Base-by-base conservation (phyloP, 2,888 invertebrate genomes). In the Cylindroiulus punctatus region DNA sequence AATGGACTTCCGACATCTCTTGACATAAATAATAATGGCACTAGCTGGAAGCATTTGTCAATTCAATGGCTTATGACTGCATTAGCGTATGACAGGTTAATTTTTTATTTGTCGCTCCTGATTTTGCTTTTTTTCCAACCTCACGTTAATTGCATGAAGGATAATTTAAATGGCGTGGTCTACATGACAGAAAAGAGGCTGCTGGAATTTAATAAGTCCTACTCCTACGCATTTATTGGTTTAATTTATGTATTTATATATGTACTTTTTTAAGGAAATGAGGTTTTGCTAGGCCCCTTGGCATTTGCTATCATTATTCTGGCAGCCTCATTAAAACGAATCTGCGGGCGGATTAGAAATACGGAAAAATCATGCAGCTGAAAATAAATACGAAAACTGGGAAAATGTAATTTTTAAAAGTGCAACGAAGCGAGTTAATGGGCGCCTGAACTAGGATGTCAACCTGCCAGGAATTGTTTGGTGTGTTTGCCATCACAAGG, bases 31-130 rank as follows among this genome's bases (percentile, higher is more conserved):
- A 65, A 65, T 65, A 65, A 65, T 65, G 65, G 26, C 65, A 65
- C 65, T 65, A 19, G 65, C 65, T 65, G 26, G 65, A 65, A 65
- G 65, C 65, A 65, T 65, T 65, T 65, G 65, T 65, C 65, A 65
- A 65, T 65, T 10, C 65, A 65, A 26, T 65, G 65, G 65, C 65
- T 65, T 65, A 65, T 65, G 65, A 65, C 65, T 65, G 65, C 65
- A 65, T 65, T 65, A 65, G 26, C 17, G 65, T 65, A 26, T 65
- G 65, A 65, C 65, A 65, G 65, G 65, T 26, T 65, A 65, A 65
- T 65, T 65, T 65, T 65, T 65, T 65, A 65, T 65, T 65, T 65
- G 65, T 26, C 65, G 26, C 65, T 65, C 4, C 65, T 22, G 65
- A 65, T 65, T 65, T 65, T 65, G 22, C 4, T 65, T 65, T 65